phyloP scores from a whole-genome alignment of 2,113 vertebrate genomes.

The Genyomyrus donnyi region DNA sequence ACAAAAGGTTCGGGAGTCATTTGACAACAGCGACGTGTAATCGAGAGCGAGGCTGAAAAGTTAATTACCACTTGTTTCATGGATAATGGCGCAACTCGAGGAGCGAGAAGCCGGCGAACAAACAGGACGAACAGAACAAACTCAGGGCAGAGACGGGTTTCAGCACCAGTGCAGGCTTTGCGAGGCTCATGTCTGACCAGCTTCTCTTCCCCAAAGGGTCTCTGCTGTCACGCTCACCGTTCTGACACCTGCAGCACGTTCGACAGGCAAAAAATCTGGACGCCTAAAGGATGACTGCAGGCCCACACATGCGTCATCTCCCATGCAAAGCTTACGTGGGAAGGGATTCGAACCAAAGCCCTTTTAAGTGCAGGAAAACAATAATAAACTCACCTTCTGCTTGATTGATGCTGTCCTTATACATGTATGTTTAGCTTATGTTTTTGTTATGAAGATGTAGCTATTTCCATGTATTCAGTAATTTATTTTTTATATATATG shows the following conservation, averaged over 20 bases:
- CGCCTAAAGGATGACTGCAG: neutral
- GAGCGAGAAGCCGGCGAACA: neutral
- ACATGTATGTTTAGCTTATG: neutral
- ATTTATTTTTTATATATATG: neutral
- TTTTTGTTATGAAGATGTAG: neutral
- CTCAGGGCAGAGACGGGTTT: neutral
- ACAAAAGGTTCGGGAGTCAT: neutral
- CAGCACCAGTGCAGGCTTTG: neutral
- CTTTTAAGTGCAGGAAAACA: neutral
- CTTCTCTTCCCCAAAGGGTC: neutral
- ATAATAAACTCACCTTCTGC: neutral
- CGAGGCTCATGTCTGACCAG: neutral
- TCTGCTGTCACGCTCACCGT: neutral
- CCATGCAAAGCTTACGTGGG: neutral
- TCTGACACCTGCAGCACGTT: neutral
- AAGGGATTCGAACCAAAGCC: neutral
- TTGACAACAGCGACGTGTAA: neutral
- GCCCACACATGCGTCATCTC: neutral
- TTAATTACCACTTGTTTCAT: neutral
- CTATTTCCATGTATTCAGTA: neutral
- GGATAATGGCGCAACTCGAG: neutral
- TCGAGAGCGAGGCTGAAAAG: neutral
- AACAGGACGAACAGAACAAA: neutral
- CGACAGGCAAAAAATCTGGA: neutral
- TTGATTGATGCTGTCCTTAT: neutral